Evolutionary conservation across 2,113 vertebrate genomes (phyloP).

Genomic region (Boulengerochromis microlepis): DNA sequence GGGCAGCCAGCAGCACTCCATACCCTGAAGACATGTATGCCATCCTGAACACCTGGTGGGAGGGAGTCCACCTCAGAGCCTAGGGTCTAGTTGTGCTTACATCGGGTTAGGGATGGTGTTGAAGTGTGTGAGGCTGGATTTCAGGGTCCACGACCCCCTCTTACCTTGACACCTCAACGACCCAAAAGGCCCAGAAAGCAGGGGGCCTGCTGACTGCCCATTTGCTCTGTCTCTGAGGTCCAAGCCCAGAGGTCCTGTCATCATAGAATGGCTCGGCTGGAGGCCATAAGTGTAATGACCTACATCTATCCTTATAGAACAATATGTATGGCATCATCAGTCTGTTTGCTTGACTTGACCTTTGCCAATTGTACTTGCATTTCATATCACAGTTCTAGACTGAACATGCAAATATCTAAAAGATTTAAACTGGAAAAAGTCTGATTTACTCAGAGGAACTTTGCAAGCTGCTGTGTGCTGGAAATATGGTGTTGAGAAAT

Average conservation of each 20-base stretch:
- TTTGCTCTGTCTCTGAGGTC: slow-evolving; percentile 55
- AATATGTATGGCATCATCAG: slow-evolving; percentile 40
- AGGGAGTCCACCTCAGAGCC: slow-evolving; percentile 58
- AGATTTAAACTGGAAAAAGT: not conserved
- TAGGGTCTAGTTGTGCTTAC: slow-evolving; percentile 55
- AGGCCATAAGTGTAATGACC: slow-evolving; percentile 52
- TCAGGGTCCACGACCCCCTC: slow-evolving; percentile 46
- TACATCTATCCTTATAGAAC: slow-evolving; percentile 56
- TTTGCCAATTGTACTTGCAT: slow-evolving; percentile 21
- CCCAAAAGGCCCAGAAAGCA: slow-evolving; percentile 60
- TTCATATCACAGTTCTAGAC: not conserved
- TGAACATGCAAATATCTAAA: not conserved
- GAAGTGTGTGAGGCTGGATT: slow-evolving; percentile 41
- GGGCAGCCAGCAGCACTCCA: slow-evolving; percentile 52
- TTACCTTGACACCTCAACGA: slow-evolving; percentile 44
- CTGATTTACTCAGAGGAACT: not conserved
- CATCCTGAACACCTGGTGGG: slow-evolving; percentile 70
- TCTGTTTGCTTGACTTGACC: slow-evolving; percentile 42
- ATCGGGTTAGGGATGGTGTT: slow-evolving; percentile 44
- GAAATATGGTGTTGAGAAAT: not conserved
- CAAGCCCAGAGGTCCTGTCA: slow-evolving; percentile 51
- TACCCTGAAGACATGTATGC: slow-evolving; percentile 64
- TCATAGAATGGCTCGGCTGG: slow-evolving; percentile 35
- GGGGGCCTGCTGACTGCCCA: slow-evolving; percentile 55
- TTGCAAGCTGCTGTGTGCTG: not conserved